Evolutionary conservation across 2,113 vertebrate genomes (phyloP).

Genomic region (Lasiurus borealis): DNA sequence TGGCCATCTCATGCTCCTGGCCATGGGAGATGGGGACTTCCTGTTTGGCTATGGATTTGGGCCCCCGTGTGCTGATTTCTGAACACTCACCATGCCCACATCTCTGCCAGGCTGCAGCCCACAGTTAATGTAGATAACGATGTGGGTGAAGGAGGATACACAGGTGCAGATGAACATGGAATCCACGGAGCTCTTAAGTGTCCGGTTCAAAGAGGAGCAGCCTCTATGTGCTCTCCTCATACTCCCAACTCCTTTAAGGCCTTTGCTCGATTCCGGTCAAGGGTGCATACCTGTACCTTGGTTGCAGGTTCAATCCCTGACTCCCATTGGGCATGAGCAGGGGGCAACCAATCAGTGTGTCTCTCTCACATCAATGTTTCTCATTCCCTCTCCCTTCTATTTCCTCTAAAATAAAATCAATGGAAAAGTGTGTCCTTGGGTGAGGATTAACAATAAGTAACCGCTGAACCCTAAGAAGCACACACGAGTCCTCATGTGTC

Average conservation of each 20-base stretch:
- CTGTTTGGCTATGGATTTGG: background rate
- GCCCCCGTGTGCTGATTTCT: background rate
- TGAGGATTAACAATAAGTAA: too few relatives aligned
- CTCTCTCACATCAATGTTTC: too few relatives aligned
- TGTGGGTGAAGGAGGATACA: background rate
- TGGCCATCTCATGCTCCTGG: background rate
- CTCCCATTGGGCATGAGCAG: too few relatives aligned
- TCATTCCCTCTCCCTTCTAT: too few relatives aligned
- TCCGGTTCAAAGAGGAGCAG: background rate
- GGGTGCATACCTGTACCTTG: too few relatives aligned
- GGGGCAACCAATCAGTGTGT: too few relatives aligned
- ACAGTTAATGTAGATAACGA: background rate
- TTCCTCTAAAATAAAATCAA: too few relatives aligned
- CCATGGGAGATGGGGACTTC: background rate
- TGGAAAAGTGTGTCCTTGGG: too few relatives aligned
- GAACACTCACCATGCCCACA: background rate
- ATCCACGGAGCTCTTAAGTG: background rate
- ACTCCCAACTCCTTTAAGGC: background rate
- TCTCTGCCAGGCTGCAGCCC: background rate
- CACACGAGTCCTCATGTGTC: background rate
- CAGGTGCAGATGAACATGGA: background rate
- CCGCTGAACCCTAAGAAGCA: background rate
- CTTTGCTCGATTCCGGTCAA: too few relatives aligned
- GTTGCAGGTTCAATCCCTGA: too few relatives aligned
- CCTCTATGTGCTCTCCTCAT: accelerated